A percentile compares a stretch with the other conserved stretches of the same genome.
phyloP scores from a whole-genome alignment of 2,888 invertebrate species.

The Clostera curtula region DNA sequence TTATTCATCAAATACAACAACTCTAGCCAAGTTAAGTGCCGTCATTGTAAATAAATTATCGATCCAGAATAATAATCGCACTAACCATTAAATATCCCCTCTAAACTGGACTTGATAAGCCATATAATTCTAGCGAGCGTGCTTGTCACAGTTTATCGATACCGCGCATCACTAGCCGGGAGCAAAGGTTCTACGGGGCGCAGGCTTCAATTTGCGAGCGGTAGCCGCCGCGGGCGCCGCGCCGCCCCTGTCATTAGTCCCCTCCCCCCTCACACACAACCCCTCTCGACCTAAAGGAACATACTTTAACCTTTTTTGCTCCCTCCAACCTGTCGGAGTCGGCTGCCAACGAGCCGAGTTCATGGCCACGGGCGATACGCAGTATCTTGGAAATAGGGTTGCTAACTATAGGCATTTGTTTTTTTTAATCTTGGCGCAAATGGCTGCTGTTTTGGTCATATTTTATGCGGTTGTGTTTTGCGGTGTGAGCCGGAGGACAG shows the following conservation, averaged over 20 bases:
- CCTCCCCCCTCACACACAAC: conserved; percentile 20
- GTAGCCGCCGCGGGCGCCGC: conserved; percentile 72
- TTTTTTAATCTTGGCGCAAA: conserved; percentile 17
- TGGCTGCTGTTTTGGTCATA: no score
- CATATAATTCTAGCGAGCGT: conserved; percentile 36
- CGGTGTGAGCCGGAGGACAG: no score
- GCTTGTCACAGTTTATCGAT: conserved; percentile 62
- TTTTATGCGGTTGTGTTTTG: no score
- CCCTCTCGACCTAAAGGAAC: conserved; percentile 40
- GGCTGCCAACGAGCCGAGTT: conserved; percentile 64
- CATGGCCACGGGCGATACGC: conserved; percentile 69
- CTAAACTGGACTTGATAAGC: no score
- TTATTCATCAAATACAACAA: no score
- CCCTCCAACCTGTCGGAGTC: conserved; percentile 71
- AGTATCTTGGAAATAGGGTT: conserved; percentile 41
- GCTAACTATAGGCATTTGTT: conserved; percentile 21
- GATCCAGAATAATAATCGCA: no score
- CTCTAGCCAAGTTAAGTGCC: no score
- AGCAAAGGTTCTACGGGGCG: conserved; percentile 70
- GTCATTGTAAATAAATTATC: no score
- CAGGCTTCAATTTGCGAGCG: conserved; percentile 72
- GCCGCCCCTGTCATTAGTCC: conserved; percentile 71
- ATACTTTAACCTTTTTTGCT: conserved; percentile 75
- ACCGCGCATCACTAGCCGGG: conserved; percentile 68
- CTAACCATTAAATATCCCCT: no score